Evolutionary conservation across 2,888 invertebrate genomes (phyloP).

Genomic region (Eupithecia exiguata): DNA sequence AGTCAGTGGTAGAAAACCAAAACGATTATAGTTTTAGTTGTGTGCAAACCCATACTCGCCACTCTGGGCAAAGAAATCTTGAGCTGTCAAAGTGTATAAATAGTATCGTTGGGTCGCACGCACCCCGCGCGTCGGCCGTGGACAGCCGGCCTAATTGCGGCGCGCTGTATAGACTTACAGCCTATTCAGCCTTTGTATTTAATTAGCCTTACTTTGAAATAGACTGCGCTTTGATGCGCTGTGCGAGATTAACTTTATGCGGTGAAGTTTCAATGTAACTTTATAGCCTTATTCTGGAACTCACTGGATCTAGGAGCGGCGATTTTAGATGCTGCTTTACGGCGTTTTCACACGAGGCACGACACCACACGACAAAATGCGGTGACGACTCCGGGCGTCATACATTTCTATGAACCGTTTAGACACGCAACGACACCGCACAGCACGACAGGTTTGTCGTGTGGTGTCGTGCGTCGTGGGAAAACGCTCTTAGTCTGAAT

Average conservation of each 20-base stretch:
- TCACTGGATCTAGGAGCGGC: not conserved
- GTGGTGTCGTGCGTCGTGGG: too few relatives aligned
- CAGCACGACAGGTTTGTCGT: too few relatives aligned
- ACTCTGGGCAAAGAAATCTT: not conserved
- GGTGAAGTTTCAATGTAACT: constrained; percentile 24
- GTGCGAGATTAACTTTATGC: constrained; percentile 18
- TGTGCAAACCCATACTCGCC: not conserved
- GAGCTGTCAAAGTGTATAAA: constrained; percentile 2
- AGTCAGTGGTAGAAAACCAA: not conserved
- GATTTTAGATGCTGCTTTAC: not conserved
- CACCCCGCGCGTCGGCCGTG: not conserved
- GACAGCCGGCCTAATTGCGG: constrained; percentile 11
- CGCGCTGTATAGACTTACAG: constrained; percentile 33
- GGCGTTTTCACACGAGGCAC: too few relatives aligned
- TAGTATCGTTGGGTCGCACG: not conserved
- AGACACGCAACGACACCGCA: too few relatives aligned
- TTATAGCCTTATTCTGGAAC: constrained; percentile 7
- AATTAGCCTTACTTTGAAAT: constrained; percentile 35
- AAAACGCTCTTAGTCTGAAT: not conserved
- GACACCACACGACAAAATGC: too few relatives aligned
- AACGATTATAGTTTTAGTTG: not conserved
- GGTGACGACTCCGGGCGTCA: too few relatives aligned
- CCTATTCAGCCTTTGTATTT: constrained; percentile 33
- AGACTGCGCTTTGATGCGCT: constrained; percentile 27
- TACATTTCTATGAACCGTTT: too few relatives aligned